These are phyloP conservation scores for Mobula birostris DNA, from an alignment of 2,113 vertebrate species.

Conservation along the genomic window DNA sequence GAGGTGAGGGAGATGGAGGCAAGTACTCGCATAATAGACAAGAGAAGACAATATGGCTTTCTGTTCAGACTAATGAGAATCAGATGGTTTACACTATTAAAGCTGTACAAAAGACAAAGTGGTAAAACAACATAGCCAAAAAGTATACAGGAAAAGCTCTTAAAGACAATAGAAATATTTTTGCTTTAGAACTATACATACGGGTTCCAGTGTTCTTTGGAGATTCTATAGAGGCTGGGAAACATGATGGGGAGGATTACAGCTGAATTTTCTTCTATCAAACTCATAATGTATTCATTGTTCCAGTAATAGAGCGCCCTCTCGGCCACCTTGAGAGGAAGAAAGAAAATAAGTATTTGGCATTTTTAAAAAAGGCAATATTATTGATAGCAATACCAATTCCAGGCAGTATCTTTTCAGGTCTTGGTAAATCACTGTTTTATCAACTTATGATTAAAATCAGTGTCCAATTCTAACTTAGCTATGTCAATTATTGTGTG, in stretches of 20 bases:
- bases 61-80: background rate
- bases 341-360: background rate
- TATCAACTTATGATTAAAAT: too few relatives aligned
- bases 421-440: too few relatives aligned
- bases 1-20: background rate
- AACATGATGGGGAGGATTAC: constrained; percentile 99
- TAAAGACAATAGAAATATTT: background rate
- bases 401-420: background rate
- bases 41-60: background rate
- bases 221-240: constrained; percentile 97
- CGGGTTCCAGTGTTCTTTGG: constrained; percentile 99
- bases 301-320: constrained; percentile 98
- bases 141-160: constrained; percentile 4
- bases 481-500: background rate
- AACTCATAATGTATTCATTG: constrained; percentile 99
- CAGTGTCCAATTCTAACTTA: too few relatives aligned
- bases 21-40: background rate
- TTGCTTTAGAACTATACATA: constrained; percentile 57
- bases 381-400: background rate
- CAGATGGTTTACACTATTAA: background rate
- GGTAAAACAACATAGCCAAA: background rate
- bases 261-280: constrained; percentile 98
- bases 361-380: background rate
- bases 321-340: constrained; percentile 76
- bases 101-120: background rate